Percentiles rank a stretch among this genome's conserved stretches.
Conservation (phyloP, 2,797 vertebrate genomes). For the Knipowitschia caucasica region DNA sequence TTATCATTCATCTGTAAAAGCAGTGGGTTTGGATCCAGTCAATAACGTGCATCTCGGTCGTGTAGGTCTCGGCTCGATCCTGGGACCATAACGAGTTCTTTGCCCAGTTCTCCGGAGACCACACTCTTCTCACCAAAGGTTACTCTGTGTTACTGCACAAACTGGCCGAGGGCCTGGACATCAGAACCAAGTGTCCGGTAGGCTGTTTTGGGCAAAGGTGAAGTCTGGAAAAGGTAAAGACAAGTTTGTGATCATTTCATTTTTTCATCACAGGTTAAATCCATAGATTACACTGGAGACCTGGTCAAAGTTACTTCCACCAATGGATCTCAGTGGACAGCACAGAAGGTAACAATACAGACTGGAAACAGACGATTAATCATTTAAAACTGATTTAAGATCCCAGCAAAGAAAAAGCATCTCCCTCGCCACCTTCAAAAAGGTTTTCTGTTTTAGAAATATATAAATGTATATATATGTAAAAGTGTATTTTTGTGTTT, state of each 20-base stretch:
- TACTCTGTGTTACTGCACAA: constrained; percentile 86
- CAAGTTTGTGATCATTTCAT: neutral
- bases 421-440: too few relatives aligned
- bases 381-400: too few relatives aligned
- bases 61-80: constrained; percentile 91
- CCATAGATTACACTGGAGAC: constrained; percentile 88
- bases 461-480: too few relatives aligned
- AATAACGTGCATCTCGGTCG: neutral
- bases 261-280: constrained; percentile 76
- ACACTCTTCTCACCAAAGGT: constrained; percentile 87
- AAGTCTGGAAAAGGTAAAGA: neutral
- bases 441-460: too few relatives aligned
- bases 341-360: constrained; percentile 83
- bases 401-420: too few relatives aligned
- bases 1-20: too few relatives aligned
- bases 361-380: too few relatives aligned
- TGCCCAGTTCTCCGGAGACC: constrained; percentile 97
- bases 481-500: too few relatives aligned
- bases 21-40: too few relatives aligned
- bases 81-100: constrained; percentile 99
- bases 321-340: constrained; percentile 80
- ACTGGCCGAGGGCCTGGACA: constrained; percentile 87
- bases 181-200: constrained; percentile 80
- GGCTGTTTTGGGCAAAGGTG: constrained; percentile 1
- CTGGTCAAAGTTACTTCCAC: constrained; percentile 81